phyloP scores from a whole-genome alignment of 2,113 vertebrate species.

The Malaclemys terrapin region DNA sequence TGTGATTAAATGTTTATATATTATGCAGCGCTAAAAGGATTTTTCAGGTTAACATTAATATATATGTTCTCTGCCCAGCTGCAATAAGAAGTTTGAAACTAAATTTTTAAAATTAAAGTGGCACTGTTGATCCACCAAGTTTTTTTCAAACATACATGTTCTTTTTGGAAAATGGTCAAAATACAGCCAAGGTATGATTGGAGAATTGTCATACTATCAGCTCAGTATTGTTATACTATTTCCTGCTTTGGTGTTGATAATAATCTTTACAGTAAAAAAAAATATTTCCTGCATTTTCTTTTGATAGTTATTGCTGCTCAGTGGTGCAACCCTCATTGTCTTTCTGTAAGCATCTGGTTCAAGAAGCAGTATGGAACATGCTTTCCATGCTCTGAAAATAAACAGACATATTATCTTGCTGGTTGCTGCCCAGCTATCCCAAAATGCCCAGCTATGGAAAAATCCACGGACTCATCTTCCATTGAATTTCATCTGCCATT shows the following conservation, averaged over 20 bases:
- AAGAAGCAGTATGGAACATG: neutral
- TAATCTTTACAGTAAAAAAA: neutral
- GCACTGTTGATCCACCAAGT: neutral
- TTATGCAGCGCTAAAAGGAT: constrained; percentile 6
- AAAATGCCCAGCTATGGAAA: neutral
- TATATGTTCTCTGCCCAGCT: neutral
- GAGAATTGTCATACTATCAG: neutral
- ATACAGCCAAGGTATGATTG: neutral
- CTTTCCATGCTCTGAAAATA: neutral
- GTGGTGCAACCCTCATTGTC: neutral
- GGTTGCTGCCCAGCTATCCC: neutral
- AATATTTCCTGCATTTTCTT: neutral
- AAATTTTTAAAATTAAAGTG: neutral
- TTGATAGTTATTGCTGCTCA: neutral
- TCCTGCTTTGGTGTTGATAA: neutral
- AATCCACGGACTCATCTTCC: neutral
- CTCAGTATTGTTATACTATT: neutral
- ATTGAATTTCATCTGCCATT: neutral
- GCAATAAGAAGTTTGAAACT: neutral
- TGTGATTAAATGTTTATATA: neutral
- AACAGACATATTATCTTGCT: neutral
- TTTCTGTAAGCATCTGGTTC: neutral
- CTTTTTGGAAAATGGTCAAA: neutral
- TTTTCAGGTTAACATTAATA: neutral
- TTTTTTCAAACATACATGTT: neutral